Conservation (phyloP, 2,888 invertebrate genomes). For the Galerucella pusilla region DNA sequence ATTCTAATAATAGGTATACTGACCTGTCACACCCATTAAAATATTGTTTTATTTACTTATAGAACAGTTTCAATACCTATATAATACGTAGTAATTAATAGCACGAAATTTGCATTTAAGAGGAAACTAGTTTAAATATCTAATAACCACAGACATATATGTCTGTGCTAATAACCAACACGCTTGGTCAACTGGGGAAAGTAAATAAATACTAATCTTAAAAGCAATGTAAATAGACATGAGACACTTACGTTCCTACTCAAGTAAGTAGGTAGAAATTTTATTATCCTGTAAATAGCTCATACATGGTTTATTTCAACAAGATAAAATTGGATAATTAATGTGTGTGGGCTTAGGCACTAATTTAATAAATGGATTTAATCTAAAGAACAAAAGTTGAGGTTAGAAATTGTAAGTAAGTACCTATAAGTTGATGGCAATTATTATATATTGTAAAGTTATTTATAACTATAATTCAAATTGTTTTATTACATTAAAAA, state of each 20-base stretch:
- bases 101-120: conserved; percentile 25
- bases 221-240: not conserved
- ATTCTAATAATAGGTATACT: not conserved
- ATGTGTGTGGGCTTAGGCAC: conserved; percentile 39
- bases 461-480: conserved; percentile 6
- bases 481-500: not conserved
- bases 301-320: conserved; percentile 28
- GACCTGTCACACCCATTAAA: conserved; percentile 3
- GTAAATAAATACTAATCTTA: not conserved
- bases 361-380: conserved; percentile 36
- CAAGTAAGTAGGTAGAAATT: conserved; percentile 31
- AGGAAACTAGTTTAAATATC: conserved; percentile 12
- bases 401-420: conserved; percentile 9
- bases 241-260: conserved; percentile 24
- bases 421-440: not conserved
- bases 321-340: conserved; percentile 42
- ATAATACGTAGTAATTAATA: conserved; percentile 12
- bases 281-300: conserved; percentile 31
- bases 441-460: not conserved
- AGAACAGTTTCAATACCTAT: conserved; percentile 17
- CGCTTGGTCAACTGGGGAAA: conserved; percentile 9
- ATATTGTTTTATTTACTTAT: conserved; percentile 21
- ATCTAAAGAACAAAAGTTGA: conserved; percentile 16
- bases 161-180: conserved; percentile 9
- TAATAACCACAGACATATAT: too few relatives aligned